Base-by-base conservation (phyloP, 37 sponge, comb jelly and placozoan species). In the Crambe crambe region DNA sequence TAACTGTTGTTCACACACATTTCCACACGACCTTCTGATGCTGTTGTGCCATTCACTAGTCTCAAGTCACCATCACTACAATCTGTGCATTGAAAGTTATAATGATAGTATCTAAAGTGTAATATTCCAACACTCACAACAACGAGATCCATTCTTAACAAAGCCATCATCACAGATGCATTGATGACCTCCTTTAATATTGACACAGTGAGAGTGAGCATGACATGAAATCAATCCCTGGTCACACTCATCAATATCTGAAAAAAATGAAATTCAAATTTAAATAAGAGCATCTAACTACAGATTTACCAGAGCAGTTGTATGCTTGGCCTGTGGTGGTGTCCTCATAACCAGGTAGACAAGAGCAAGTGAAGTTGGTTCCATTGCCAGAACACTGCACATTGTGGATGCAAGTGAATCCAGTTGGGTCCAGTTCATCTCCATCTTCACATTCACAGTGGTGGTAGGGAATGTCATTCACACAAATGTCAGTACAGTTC, bases 91-190 rank as follows among this genome's bases (percentile, higher is more conserved):
- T 30, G 63, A n/a, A 62, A 23, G 8, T 20, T 20, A 30, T n/a
- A 8, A 62, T 30, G 26, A 8, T 29, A 9, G 8, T 30, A 29
- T 62, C 12, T 47, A 15, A 47, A 15, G 51, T 47, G 25, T 18
- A 62, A 29, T 30, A 9, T 8, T 30, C 22, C 31, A 73, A 73
- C 30, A 27, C 32, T 47, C 29, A 62, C 31, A 62, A 20, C 63
- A 30, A 18, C 6, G 18, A 39, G 38, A 51, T 35, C 62, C 72
- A 70, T 73, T 69, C 70, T 68, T 56, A 36, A 41, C 37, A 25
- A 69, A 88, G 18, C 83, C 88, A 44, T 61, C 37, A 70, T 47
- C 38, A 72, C 88, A 88, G 18, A 67, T 63, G 41, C 88, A 88
- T 2, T 37, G 2, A 67, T 77, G 77, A 51, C 72, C 56, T 23